Percentiles rank a stretch among this genome's conserved stretches.
Conservation (phyloP, 2,113 vertebrate genomes). For the Alces alces region DNA sequence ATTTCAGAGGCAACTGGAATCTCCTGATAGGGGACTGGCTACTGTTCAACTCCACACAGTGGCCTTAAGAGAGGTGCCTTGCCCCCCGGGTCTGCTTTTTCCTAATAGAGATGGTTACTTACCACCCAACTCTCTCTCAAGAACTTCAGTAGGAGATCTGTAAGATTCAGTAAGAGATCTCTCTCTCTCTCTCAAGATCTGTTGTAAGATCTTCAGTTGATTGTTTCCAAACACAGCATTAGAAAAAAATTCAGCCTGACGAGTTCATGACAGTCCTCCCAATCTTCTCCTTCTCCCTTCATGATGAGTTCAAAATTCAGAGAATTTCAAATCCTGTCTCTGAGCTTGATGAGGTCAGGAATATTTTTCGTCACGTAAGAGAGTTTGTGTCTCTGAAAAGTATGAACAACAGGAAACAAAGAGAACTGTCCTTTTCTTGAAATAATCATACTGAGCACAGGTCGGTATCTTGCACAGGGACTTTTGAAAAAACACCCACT, state of each 20-base stretch:
- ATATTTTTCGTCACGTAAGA: neutral
- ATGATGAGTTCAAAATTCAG: neutral
- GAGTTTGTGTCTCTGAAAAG: neutral
- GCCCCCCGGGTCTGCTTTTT: neutral
- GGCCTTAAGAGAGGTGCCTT: neutral
- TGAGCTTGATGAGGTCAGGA: neutral
- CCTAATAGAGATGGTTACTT: neutral
- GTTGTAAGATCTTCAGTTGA: neutral
- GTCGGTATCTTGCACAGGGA: neutral
- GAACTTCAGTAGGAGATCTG: neutral
- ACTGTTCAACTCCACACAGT: constrained; percentile 20
- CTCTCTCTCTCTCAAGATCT: neutral
- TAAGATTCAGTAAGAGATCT: neutral
- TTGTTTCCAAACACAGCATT: neutral
- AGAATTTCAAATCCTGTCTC: neutral
- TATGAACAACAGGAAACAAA: neutral
- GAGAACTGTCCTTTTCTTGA: neutral
- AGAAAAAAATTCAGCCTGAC: neutral
- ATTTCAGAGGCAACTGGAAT: constrained; percentile 62
- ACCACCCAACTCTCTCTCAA: neutral
- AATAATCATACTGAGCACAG: neutral
- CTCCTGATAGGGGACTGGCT: constrained; percentile 64
- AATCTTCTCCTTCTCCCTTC: neutral
- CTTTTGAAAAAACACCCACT: neutral
- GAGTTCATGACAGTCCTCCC: neutral